phyloP scores from a whole-genome alignment of 2,113 vertebrate species.

The Percina caprodes region DNA sequence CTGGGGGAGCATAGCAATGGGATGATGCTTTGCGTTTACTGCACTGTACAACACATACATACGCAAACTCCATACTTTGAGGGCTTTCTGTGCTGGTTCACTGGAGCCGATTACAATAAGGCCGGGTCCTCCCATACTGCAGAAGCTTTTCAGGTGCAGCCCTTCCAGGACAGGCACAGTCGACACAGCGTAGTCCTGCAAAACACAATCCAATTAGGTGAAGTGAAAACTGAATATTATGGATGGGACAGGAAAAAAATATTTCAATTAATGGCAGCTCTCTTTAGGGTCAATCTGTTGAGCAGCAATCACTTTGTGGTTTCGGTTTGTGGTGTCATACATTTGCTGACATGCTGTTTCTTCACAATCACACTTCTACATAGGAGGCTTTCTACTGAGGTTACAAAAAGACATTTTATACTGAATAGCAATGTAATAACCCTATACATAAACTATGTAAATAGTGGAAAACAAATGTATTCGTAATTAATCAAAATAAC shows the following conservation, averaged over 20 bases:
- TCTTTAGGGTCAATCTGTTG: background rate
- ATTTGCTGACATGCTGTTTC: background rate
- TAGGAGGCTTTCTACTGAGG: background rate
- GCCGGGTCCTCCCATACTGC: constrained; percentile 98
- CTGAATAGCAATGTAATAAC: background rate
- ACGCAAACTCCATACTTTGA: constrained; percentile 88
- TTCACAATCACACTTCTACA: background rate
- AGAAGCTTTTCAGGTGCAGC: constrained; percentile 96
- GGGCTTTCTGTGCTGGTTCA: constrained; percentile 93
- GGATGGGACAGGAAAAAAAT: background rate
- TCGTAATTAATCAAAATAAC: background rate
- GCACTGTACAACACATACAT: constrained; percentile 31
- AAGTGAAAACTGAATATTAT: background rate
- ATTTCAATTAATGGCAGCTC: background rate
- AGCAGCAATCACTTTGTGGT: background rate
- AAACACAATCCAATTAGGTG: constrained; percentile 53
- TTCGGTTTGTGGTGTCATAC: background rate
- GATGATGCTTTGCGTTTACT: constrained; percentile 15
- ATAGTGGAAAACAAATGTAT: background rate
- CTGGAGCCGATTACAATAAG: constrained; percentile 95
- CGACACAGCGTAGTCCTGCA: constrained; percentile 92
- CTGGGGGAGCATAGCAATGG: background rate
- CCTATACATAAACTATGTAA: background rate
- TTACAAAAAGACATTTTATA: background rate
- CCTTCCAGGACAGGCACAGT: constrained; percentile 89